phyloP scores from a whole-genome alignment of 2,113 vertebrate species.

The Dipodomys stephensi region DNA sequence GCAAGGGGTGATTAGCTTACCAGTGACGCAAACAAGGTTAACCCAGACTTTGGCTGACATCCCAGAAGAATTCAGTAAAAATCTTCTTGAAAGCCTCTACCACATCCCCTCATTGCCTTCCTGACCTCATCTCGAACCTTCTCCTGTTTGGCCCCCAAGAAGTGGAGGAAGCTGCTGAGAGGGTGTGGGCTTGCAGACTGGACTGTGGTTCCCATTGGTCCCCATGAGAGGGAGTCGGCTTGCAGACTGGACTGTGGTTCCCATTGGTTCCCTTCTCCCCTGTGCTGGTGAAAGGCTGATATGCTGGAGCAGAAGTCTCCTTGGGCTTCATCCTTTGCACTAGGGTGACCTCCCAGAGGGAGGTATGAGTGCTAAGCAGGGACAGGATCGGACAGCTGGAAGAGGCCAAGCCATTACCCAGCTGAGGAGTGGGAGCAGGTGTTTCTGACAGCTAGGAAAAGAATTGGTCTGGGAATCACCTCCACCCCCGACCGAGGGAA shows the following conservation, averaged over 20 bases:
- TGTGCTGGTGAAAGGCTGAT: background rate
- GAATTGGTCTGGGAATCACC: constrained; percentile 57
- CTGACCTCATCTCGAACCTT: background rate
- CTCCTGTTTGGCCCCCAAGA: background rate
- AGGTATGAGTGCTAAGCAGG: background rate
- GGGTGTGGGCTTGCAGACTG: background rate
- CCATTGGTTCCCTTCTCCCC: background rate
- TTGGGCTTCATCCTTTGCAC: background rate
- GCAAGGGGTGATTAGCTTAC: constrained; percentile 63
- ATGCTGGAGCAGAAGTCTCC: background rate
- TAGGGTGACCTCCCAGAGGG: background rate
- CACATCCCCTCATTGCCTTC: background rate
- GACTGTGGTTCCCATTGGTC: background rate
- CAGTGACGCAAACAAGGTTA: constrained; percentile 69
- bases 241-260: background rate
- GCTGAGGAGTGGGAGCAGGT: constrained; percentile 43
- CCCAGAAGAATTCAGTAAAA: constrained; percentile 62
- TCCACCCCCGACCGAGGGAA: constrained; percentile 35
- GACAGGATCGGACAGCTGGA: constrained; percentile 29
- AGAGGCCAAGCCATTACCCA: background rate
- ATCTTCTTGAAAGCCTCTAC: constrained; percentile 19
- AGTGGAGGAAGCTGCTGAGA: background rate
- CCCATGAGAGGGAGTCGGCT: background rate
- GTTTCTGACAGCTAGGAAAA: constrained; percentile 72
- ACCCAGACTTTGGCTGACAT: constrained; percentile 68